These are phyloP conservation scores for Apis cerana DNA, from an alignment of 1,140 invertebrate species.

Conservation along the genomic window DNA sequence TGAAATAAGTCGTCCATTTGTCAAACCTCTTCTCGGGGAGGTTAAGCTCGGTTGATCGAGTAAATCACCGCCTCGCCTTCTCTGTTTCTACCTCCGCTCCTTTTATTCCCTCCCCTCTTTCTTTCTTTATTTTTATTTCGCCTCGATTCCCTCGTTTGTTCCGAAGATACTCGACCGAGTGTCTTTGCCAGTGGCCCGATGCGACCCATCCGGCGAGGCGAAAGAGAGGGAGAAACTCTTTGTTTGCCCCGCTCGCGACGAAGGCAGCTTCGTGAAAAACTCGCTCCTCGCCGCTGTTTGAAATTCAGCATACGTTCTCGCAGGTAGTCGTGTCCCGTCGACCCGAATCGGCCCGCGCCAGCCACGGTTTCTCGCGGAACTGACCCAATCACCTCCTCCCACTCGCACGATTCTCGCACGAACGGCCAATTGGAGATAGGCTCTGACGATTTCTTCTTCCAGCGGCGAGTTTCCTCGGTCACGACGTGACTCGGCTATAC, in stretches of 20 bases:
- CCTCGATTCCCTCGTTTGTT: not conserved
- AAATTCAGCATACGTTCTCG: conserved; percentile 61
- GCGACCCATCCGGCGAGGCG: not conserved
- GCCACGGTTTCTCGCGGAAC: conserved; percentile 38
- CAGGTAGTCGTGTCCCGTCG: conserved; percentile 38
- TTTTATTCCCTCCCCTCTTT: not conserved
- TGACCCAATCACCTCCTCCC: conserved; percentile 30
- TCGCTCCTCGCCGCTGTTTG: conserved; percentile 39
- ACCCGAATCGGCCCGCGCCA: conserved; percentile 23
- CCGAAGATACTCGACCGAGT: not conserved
- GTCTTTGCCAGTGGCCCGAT: not conserved
- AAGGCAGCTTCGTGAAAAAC: not conserved
- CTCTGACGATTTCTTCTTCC: conserved; percentile 47
- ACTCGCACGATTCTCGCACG: conserved; percentile 33
- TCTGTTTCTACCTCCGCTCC: not conserved
- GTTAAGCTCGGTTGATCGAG: conserved; percentile 52
- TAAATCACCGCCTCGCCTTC: conserved; percentile 46
- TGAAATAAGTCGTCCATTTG: conserved; percentile 52
- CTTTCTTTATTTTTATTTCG: not conserved
- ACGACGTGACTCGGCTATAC: conserved; percentile 20
- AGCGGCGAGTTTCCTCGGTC: conserved; percentile 2
- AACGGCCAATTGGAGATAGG: conserved; percentile 39
- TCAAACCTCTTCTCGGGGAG: conserved; percentile 38
- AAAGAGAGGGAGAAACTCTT: not conserved
- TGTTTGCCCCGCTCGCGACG: not conserved